These are phyloP conservation scores for Pituophis catenifer DNA, from an alignment of 2,113 vertebrate species.

Conservation along the genomic window DNA sequence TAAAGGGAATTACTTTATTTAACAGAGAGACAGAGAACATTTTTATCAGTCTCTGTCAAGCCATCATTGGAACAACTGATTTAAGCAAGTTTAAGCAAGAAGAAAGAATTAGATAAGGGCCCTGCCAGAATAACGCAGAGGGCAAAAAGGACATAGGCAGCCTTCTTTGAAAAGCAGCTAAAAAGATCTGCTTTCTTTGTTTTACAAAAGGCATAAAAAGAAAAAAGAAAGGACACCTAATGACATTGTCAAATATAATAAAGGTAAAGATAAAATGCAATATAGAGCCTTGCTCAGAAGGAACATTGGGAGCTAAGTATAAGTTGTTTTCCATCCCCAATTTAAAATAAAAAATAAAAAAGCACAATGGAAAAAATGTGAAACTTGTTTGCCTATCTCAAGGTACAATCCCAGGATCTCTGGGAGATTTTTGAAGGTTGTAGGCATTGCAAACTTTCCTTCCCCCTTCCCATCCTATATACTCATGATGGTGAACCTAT, in stretches of 20 bases:
- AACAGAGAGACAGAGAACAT: background rate
- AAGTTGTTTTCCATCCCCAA: background rate
- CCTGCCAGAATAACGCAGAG: background rate
- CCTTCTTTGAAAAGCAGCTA: background rate
- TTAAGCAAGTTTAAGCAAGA: background rate
- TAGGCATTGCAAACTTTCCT: background rate
- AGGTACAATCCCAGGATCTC: background rate
- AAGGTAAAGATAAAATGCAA: background rate
- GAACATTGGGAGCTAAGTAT: background rate
- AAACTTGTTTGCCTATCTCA: background rate
- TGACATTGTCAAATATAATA: background rate
- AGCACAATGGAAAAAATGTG: background rate
- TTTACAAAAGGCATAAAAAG: background rate
- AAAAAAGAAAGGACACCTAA: background rate
- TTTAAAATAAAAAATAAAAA: background rate
- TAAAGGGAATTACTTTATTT: conserved; percentile 19
- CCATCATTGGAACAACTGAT: background rate
- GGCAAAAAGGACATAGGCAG: conserved; percentile 5
- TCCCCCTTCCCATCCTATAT: background rate
- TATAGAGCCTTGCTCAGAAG: background rate
- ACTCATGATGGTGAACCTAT: too few relatives aligned
- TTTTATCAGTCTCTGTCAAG: conserved; percentile 14
- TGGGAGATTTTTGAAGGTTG: background rate
- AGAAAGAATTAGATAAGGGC: conserved; percentile 18
- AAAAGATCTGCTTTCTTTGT: background rate